Evolutionary conservation across 2,888 invertebrate genomes (phyloP).

Genomic region (Blera fallax): DNA sequence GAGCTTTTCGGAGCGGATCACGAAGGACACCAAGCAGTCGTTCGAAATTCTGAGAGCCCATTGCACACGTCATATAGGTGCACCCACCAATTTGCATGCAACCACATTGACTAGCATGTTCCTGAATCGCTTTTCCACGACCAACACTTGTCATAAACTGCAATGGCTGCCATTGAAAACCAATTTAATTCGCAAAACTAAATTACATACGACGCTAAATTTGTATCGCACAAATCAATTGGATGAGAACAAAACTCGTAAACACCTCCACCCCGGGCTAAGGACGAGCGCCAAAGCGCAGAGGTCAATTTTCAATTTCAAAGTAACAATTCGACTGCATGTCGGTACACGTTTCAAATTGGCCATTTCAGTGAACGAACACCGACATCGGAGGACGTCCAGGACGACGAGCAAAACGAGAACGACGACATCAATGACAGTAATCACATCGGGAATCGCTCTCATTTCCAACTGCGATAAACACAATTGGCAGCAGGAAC

Average conservation of each 20-base stretch:
- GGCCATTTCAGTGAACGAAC: conserved; percentile 69
- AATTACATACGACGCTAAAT: conserved; percentile 49
- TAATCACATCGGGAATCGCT: conserved; percentile 70
- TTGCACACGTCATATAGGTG: too few species aligned
- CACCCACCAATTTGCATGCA: too few species aligned
- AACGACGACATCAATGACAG: conserved; percentile 68
- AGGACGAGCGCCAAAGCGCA: not conserved
- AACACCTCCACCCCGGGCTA: conserved; percentile 26
- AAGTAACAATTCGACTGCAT: conserved; percentile 59
- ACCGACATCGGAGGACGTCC: conserved; percentile 23
- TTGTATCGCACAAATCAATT: conserved; percentile 49
- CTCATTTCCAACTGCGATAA: conserved; percentile 67
- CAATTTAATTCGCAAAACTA: conserved; percentile 40
- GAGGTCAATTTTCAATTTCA: conserved; percentile 66
- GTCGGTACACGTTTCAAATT: conserved; percentile 61
- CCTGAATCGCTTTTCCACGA: too few species aligned
- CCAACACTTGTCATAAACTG: not conserved
- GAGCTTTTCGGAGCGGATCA: too few species aligned
- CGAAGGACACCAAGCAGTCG: too few species aligned
- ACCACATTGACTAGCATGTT: too few species aligned
- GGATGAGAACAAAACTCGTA: conserved; percentile 50
- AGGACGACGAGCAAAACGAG: conserved; percentile 38
- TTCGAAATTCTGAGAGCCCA: too few species aligned
- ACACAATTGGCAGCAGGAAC: conserved; percentile 57
- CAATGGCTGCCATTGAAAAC: conserved; percentile 28